phyloP scores from a whole-genome alignment of 2,113 vertebrate species.

The Baryphthengus martii region DNA sequence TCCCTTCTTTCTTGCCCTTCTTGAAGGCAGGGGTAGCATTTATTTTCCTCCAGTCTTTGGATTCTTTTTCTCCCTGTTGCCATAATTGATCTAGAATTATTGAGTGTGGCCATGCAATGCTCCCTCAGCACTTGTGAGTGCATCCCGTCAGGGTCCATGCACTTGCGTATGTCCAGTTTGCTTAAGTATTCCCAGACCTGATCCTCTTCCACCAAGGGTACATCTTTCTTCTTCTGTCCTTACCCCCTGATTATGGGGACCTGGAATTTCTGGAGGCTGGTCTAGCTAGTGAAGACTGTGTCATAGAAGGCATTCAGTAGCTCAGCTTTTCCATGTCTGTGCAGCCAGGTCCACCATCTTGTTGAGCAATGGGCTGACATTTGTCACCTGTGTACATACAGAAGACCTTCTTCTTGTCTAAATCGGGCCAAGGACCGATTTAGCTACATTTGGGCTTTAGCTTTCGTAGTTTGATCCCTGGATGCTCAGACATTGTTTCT shows the following conservation, averaged over 20 bases:
- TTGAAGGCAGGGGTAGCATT: background rate
- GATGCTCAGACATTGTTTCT: background rate
- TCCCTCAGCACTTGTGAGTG: background rate
- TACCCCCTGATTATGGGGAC: background rate
- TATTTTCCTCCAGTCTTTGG: background rate
- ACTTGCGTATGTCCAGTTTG: background rate
- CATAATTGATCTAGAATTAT: background rate
- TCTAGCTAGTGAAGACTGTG: background rate
- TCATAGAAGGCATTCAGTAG: background rate
- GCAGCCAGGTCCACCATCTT: background rate
- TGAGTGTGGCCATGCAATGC: background rate
- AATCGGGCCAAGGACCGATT: no score
- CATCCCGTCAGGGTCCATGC: background rate
- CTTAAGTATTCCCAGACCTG: background rate
- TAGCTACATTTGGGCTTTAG: background rate
- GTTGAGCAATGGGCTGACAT: background rate
- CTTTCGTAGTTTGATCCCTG: background rate
- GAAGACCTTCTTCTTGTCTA: background rate
- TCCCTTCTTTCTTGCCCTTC: background rate
- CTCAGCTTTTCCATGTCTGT: background rate
- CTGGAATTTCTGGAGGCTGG: background rate
- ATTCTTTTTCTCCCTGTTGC: background rate
- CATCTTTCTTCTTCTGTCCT: background rate
- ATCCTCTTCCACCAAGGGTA: background rate
- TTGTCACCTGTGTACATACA: background rate